Base-by-base conservation (phyloP, 2,797 vertebrate species). In the Enteromius treurensis region DNA sequence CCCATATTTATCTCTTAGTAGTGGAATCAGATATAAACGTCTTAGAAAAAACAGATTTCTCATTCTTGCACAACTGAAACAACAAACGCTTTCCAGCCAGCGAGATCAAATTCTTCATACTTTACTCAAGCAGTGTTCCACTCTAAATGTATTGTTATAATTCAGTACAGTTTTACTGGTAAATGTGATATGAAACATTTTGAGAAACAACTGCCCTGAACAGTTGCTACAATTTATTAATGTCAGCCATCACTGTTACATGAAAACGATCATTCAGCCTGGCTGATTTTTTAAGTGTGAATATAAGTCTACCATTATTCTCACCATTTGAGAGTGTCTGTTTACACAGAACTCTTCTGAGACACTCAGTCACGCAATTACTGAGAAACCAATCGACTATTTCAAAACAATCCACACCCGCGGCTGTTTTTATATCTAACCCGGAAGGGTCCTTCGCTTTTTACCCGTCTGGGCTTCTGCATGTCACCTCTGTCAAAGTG, bases 11-110 rank as follows among this genome's bases (percentile, higher is more conserved):
- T 86, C 82, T 71, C 67, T 49, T 29, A 19, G 19, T 62, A 21
- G 23, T 62, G 68, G 77, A 81, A 85, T 76, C 79, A 80, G 78
- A 85, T 77, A 76, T 49, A 77, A 77, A 65, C 64, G 45, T 80
- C 23, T 76, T 65, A n/a, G 73, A 34, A 55, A 34, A 55, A 21
- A n/a, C 62, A 42, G 34, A 68, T 76, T 67, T 70, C 9, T 53
- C 32, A 49, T 42, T 49, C 53, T 42, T 64, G 64, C 58, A 69
- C 45, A 51, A 76, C 42, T 76, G 78, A 42, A 82, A 68, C 81
- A 74, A 45, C 23, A 71, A 42, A 37, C 0, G 17, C 19, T 47
- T 64, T 40, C n/a, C n/a, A 60, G 55, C n/a, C n/a, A 60, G 55
- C 15, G 21, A 34, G 70, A 40, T 40, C 40, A 42, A 10, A 42